phyloP scores from a whole-genome alignment of 2,113 vertebrate species.

The Pampusana beccarii region DNA sequence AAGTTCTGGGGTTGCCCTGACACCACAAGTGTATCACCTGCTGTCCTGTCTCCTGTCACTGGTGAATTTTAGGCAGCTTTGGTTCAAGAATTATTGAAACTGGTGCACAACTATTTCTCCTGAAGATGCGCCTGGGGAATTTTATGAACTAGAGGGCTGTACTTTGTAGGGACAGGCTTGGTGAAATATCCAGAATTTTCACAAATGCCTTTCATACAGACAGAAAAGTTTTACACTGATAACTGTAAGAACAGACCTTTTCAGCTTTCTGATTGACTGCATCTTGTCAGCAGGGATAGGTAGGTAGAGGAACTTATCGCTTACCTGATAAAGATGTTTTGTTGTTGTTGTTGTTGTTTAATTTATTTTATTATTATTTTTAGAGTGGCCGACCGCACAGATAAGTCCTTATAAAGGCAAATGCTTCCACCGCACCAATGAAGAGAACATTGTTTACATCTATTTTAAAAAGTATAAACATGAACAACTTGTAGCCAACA shows the following conservation, averaged over 20 bases:
- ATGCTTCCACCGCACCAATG: constrained; percentile 81
- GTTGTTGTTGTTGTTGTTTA: too few relatives aligned
- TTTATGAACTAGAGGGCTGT: background rate
- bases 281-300: background rate
- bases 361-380: constrained; percentile 9
- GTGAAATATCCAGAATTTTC: background rate
- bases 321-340: background rate
- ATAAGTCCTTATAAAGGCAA: constrained; percentile 75
- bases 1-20: background rate
- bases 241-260: background rate
- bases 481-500: constrained; percentile 71
- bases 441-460: constrained; percentile 83
- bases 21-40: background rate
- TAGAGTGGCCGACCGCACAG: constrained; percentile 80
- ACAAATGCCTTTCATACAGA: background rate
- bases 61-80: background rate
- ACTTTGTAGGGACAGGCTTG: background rate
- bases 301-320: background rate
- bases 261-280: background rate
- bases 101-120: background rate
- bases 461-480: constrained; percentile 57
- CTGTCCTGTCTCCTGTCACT: background rate
- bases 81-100: background rate
- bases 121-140: background rate
- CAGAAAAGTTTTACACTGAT: background rate